phyloP scores from a whole-genome alignment of 2,797 vertebrate genomes.

The Artibeus jamaicensis region DNA sequence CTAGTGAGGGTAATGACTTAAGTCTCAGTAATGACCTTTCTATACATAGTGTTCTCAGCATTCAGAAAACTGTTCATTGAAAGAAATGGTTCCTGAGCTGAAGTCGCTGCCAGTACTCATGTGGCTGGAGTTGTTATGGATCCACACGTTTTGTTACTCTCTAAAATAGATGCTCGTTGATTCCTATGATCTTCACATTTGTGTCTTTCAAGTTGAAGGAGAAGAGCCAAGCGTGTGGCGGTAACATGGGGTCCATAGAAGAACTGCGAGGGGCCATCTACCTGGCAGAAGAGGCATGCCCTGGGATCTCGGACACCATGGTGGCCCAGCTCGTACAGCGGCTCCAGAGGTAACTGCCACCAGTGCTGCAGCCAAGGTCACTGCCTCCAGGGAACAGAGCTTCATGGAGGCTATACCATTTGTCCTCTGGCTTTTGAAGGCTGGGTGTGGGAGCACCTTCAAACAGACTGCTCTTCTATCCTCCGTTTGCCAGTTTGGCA shows the following conservation, averaged over 20 bases:
- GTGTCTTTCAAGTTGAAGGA: slow-evolving; percentile 89
- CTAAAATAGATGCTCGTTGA: neutral
- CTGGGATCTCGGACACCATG: slow-evolving; percentile 94
- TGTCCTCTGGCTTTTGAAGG: neutral
- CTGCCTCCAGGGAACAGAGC: neutral
- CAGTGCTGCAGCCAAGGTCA: too few species aligned
- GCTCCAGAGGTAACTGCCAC: slow-evolving; percentile 90
- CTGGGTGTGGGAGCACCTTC: neutral
- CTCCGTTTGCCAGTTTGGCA: fast-evolving
- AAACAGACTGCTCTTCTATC: neutral
- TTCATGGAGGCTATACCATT: fast-evolving
- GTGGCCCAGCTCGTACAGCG: slow-evolving; percentile 93
- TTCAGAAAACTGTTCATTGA: neutral
- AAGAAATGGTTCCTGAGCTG: neutral
- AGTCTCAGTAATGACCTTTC: too few species aligned
- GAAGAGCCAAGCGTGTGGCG: slow-evolving; percentile 89
- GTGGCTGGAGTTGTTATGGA: fast-evolving
- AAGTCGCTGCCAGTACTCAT: fast-evolving
- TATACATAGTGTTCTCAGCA: fast-evolving
- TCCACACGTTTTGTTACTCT: neutral
- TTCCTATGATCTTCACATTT: neutral
- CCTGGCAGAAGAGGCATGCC: slow-evolving; percentile 92
- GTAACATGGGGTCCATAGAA: slow-evolving; percentile 91
- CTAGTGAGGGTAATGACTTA: too few species aligned
- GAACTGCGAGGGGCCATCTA: slow-evolving; percentile 91